phyloP scores from a whole-genome alignment of 2,888 invertebrate species.

The Dolomedes plantarius region DNA sequence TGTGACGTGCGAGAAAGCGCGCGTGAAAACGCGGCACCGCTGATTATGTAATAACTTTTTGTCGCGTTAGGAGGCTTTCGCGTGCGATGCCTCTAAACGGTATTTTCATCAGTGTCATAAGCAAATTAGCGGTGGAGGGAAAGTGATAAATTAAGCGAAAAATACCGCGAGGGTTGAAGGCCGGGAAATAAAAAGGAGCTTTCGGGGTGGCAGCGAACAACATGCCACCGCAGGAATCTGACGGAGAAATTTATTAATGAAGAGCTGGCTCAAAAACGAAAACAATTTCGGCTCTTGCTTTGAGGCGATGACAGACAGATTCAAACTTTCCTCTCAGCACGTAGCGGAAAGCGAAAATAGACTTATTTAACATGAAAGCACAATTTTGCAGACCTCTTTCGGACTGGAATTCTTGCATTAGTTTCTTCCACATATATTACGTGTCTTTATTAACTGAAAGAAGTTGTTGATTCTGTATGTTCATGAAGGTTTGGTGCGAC shows the following conservation, averaged over 20 bases:
- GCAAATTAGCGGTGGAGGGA: constrained; percentile 42
- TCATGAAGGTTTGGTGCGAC: too few relatives aligned
- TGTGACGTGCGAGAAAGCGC: constrained; percentile 33
- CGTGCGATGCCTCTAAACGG: constrained; percentile 37
- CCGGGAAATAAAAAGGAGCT: neutral
- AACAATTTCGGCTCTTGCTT: too few relatives aligned
- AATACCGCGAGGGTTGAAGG: constrained; percentile 8
- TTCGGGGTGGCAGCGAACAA: neutral
- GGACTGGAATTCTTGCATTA: too few relatives aligned
- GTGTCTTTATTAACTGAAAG: too few relatives aligned
- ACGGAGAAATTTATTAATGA: neutral
- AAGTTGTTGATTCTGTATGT: too few relatives aligned
- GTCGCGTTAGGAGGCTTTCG: constrained; percentile 12
- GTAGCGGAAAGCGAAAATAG: too few relatives aligned
- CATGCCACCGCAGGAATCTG: neutral
- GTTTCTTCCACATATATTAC: too few relatives aligned
- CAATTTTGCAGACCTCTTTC: too few relatives aligned
- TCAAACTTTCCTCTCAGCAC: too few relatives aligned
- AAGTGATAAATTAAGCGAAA: constrained; percentile 46
- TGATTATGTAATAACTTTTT: constrained; percentile 65
- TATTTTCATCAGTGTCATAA: constrained; percentile 62
- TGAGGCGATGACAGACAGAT: too few relatives aligned
- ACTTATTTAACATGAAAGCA: too few relatives aligned
- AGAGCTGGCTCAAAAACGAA: too few relatives aligned
- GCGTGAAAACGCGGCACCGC: constrained; percentile 41